Evolutionary conservation across 2,888 invertebrate genomes (phyloP), one percentile per base, ranked within the genome.

Genomic region (Merodon equestris): DNA sequence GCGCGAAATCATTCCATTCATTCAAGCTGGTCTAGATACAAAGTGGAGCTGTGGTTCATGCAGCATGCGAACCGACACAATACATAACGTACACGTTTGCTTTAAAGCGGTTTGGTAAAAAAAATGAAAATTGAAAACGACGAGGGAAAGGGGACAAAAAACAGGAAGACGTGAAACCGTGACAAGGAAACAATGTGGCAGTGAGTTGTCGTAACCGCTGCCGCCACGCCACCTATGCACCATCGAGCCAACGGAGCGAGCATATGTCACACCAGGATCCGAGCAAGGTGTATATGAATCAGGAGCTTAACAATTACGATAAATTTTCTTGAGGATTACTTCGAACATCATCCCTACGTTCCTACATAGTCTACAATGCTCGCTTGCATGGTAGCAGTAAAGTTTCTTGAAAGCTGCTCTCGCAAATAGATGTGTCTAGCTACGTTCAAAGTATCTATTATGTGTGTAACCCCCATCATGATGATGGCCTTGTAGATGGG

Each of bases 321-420:
- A 68, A 79, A 79, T 79, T 79, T 74, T 74, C 68, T 60, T 27
- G 68, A 74, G 64, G 64, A 79, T 79, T 74, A 79, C 64, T 70
- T 50, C 40, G 40, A 48, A 56, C 72, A 54, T 53, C 64, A 57
- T 44, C 53, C 77, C 50, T 38, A 12, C 27, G 61, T 42, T 53
- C 40, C 10, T 40, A 27, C 34, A 34, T 57, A 34, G 54, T 27
- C 7, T 27, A 7, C 27, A 27, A 7, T 27, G 27, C 7, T 27
- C 27, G 27, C 27, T 2, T 27, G 27, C 27, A 27, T 27, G n/a
- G n/a, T n/a, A n/a, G n/a, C n/a, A 27, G 27, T 7, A 27, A 27
- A 27, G 27, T 27, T 27, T 27, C 27, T 27, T 27, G 27, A 7
- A 4, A 27, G 2, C 7, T 27, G 27, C 27, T 27, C n/a, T n/a